Percentiles rank a stretch among this genome's conserved stretches.
Conservation (phyloP, 2,797 vertebrate genomes). For the Anas capensis region DNA sequence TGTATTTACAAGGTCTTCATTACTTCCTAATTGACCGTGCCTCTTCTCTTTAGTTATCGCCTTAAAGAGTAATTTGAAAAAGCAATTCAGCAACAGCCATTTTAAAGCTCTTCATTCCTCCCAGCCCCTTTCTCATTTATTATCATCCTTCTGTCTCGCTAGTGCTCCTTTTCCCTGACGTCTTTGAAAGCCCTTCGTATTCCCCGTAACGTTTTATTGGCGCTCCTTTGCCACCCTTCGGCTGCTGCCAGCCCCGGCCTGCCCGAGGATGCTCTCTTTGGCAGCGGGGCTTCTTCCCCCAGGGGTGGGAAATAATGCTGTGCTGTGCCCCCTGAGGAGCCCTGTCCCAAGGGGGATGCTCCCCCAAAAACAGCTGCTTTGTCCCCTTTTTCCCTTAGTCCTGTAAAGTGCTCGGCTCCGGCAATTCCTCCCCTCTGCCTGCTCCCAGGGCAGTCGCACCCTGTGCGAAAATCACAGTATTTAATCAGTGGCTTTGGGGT, state of each 20-base stretch:
- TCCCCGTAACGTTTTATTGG: not conserved
- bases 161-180: not conserved
- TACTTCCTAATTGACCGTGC: constrained; percentile 80
- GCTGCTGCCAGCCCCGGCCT: not conserved
- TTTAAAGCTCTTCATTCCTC: constrained; percentile 62
- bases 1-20: constrained; percentile 82
- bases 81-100: constrained; percentile 66
- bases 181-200: constrained; percentile 34
- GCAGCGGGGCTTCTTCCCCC: not conserved
- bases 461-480: not conserved
- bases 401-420: not conserved
- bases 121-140: constrained; percentile 44
- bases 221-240: not conserved
- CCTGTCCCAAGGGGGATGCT: not conserved
- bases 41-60: constrained; percentile 78
- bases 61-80: constrained; percentile 76
- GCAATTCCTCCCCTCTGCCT: not conserved
- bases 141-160: constrained; percentile 48
- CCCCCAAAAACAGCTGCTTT: not conserved
- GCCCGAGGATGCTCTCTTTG: rapidly evolving
- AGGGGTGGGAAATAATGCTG: not conserved
- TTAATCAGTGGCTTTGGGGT: not conserved
- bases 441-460: rapidly evolving
- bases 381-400: not conserved
- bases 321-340: no score